A percentile compares a stretch with the other conserved stretches of the same genome.
Evolutionary conservation across 1,140 invertebrate species (phyloP).

Genomic region (Hycleus cichorii): DNA sequence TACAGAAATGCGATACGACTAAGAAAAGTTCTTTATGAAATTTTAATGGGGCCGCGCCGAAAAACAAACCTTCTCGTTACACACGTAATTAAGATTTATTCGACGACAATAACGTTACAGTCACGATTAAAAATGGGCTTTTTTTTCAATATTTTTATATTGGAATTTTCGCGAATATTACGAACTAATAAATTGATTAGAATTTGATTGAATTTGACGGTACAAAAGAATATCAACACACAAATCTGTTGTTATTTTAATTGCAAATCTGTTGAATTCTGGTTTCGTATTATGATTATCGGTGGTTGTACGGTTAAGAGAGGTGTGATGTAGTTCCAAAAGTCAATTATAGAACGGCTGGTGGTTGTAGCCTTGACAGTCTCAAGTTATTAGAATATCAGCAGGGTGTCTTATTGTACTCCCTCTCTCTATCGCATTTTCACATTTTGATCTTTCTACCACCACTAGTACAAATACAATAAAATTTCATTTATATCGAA

Average conservation of each 20-base stretch:
- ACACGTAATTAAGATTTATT: conserved; percentile 12
- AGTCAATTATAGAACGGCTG: conserved; percentile 29
- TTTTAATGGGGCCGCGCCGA: conserved; percentile 8
- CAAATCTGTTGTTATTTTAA: conserved; percentile 15
- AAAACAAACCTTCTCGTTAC: conserved; percentile 14
- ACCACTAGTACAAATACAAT: conserved; percentile 8
- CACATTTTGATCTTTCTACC: background rate
- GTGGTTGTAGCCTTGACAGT: conserved; percentile 28
- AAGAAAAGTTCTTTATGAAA: conserved; percentile 7
- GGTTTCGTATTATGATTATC: background rate
- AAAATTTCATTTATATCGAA: conserved; percentile 6
- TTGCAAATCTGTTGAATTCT: conserved; percentile 8
- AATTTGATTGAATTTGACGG: too few species aligned
- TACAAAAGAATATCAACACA: too few species aligned
- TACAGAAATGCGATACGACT: conserved; percentile 13
- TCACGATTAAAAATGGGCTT: background rate
- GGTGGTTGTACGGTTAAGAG: background rate
- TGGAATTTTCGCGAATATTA: too few species aligned
- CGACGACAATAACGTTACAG: conserved; percentile 8
- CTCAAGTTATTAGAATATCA: conserved; percentile 30
- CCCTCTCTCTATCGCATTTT: background rate
- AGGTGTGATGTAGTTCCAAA: conserved; percentile 27
- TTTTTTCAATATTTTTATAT: too few species aligned
- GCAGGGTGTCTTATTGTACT: conserved; percentile 24
- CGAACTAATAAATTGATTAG: too few species aligned